Evolutionary conservation across 2,797 vertebrate genomes (phyloP), one percentile per base, ranked within the genome.

Genomic region (Myoxocephalus aenaeus): DNA sequence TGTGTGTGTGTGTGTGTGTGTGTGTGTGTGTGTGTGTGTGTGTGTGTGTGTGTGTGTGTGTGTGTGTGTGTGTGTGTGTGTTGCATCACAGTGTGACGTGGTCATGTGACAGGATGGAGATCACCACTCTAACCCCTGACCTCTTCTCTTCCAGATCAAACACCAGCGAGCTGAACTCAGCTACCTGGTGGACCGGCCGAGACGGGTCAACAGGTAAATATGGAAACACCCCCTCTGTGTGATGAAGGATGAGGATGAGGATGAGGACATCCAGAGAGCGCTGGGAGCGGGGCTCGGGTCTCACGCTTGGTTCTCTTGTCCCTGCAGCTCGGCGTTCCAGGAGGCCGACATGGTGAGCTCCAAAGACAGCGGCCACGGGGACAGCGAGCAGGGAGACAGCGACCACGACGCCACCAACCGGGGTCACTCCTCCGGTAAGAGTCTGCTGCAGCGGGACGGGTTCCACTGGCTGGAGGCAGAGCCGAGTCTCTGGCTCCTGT

Each of bases 261-360:
- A 58, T 34, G 18, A 58, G 32, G 32, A 12, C 56, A 48, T 20
- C 44, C 6, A 20, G 7, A n/a, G 22, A 25, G 22, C 38, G 25
- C 29, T 62, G 22, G 8, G n/a, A 38, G 22, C 13, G 7, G 5
- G 7, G 27, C 11, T 62, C 56, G 34, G 27, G 68, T 46, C 36
- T 27, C 34, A 17, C 20, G 15, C 44, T 10, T 5, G 7, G 17
- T 12, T 65, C 15, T 66, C 51, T 67, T 44, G 1, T 54, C 7
- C 44, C 77, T 80, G 9, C 94, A 99, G 98, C 90, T 99, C 98
- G 87, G 98, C 98, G 38, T 99, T 99, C 94, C 98, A 99, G 94
- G 98, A 99, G 93, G 97, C 98, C 62, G 98, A 99, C 92, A 96
- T 99, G 90, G 97, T 99, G 87, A 99, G 98, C 94, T 99, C 97